Evolutionary conservation across 2,888 invertebrate genomes (phyloP).

Genomic region (Encarsia formosa): DNA sequence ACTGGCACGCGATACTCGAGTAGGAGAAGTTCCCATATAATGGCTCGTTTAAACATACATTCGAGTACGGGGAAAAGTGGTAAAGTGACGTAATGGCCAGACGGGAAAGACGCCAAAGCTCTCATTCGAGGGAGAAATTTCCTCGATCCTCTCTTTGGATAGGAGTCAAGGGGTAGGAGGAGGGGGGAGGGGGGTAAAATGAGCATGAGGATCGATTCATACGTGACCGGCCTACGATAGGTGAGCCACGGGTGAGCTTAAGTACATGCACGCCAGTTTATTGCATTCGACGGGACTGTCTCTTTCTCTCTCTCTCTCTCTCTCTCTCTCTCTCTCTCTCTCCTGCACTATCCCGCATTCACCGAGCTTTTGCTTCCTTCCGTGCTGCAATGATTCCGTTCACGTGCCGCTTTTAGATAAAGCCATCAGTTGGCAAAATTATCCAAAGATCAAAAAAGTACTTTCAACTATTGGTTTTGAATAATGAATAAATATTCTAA

Average conservation of each 20-base stretch:
- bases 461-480: too few relatives aligned
- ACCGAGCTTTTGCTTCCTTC: too few relatives aligned
- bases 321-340: neutral
- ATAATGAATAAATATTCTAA: too few relatives aligned
- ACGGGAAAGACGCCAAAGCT: neutral
- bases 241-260: neutral
- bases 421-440: too few relatives aligned
- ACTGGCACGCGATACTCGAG: neutral
- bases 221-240: slow-evolving; percentile 10
- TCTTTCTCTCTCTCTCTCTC: neutral
- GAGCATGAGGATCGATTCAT: slow-evolving; percentile 6
- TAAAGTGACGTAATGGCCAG: neutral
- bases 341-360: neutral
- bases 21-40: neutral
- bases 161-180: neutral
- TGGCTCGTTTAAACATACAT: neutral
- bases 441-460: too few relatives aligned
- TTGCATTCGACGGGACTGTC: neutral
- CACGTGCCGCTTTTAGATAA: neutral
- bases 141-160: neutral
- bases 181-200: neutral
- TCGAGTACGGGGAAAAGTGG: neutral
- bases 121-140: slow-evolving; percentile 2
- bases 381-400: slow-evolving; percentile 2
- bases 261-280: slow-evolving; percentile 1